These are phyloP conservation scores for Metalampra italica DNA, from an alignment of 2,888 invertebrate species.

Conservation along the genomic window DNA sequence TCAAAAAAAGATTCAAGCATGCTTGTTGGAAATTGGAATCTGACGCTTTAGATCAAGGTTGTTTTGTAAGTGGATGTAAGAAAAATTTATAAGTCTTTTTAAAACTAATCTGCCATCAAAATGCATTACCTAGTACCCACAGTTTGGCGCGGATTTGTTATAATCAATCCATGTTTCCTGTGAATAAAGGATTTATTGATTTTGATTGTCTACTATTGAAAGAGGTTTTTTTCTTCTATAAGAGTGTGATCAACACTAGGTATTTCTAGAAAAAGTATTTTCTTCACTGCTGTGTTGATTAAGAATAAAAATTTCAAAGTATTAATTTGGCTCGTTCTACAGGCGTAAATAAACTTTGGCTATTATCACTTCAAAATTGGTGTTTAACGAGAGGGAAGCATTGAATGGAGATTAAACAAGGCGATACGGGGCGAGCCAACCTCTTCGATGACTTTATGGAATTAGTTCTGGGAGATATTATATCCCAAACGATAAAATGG, in stretches of 20 bases:
- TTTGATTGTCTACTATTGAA: too few species aligned
- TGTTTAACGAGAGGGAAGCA: conserved; percentile 65
- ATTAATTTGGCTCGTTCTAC: conserved; percentile 54
- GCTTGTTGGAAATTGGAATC: too few species aligned
- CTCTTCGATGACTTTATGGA: conserved; percentile 65
- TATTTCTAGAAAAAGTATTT: background rate
- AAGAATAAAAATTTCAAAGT: conserved; percentile 43
- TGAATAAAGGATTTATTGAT: too few species aligned
- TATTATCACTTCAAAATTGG: conserved; percentile 71
- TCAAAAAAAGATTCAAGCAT: too few species aligned
- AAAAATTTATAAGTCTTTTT: too few species aligned
- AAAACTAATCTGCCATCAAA: too few species aligned
- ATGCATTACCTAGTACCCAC: too few species aligned
- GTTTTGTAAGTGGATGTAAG: too few species aligned
- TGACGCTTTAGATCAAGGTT: too few species aligned
- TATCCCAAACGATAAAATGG: conserved; percentile 22
- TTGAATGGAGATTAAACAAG: conserved; percentile 71
- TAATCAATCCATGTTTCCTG: too few species aligned
- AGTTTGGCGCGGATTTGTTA: too few species aligned
- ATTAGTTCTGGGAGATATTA: conserved; percentile 50
- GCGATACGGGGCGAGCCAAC: conserved; percentile 57
- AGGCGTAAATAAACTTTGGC: conserved; percentile 62
- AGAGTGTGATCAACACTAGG: background rate
- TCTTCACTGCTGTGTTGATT: background rate
- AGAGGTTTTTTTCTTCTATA: too few species aligned